Evolutionary conservation across 1,140 invertebrate genomes (phyloP).

Genomic region (Chelonus insularis): DNA sequence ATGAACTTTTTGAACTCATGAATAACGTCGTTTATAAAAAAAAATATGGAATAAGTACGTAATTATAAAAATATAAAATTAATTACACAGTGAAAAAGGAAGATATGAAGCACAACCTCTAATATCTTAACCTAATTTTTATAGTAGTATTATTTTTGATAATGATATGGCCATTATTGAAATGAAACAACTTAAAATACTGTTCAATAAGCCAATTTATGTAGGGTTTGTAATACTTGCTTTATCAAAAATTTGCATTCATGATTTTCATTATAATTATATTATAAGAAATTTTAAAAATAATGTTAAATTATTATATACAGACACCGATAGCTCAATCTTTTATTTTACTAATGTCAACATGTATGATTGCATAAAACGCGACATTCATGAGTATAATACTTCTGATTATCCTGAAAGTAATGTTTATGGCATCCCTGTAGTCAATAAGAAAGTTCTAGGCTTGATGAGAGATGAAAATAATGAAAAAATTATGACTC

Average conservation of each 20-base stretch:
- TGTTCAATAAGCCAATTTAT: too few relatives aligned
- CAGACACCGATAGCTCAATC: too few relatives aligned
- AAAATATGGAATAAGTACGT: slow-evolving; percentile 13
- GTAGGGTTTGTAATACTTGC: too few relatives aligned
- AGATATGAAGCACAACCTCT: slow-evolving; percentile 29
- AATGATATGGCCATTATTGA: too few relatives aligned
- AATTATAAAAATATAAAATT: slow-evolving; percentile 40
- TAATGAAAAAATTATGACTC: too few relatives aligned
- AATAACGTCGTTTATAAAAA: not conserved
- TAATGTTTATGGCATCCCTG: slow-evolving; percentile 24
- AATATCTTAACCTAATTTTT: too few relatives aligned
- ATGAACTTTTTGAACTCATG: not conserved
- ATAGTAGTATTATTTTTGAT: too few relatives aligned
- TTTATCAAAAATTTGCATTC: too few relatives aligned
- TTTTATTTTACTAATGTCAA: not conserved
- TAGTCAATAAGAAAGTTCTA: slow-evolving; percentile 26
- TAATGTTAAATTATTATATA: too few relatives aligned
- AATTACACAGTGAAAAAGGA: slow-evolving; percentile 13
- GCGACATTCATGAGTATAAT: slow-evolving; percentile 9
- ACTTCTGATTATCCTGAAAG: too few relatives aligned
- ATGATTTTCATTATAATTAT: slow-evolving; percentile 14
- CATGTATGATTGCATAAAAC: slow-evolving; percentile 3
- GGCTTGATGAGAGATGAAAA: too few relatives aligned
- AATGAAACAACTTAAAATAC: not conserved
- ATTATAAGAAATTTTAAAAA: not conserved